A percentile compares a stretch with the other conserved stretches of the same genome.
Evolutionary conservation across 2,113 vertebrate species (phyloP).

Genomic region (Oryzias woworae): DNA sequence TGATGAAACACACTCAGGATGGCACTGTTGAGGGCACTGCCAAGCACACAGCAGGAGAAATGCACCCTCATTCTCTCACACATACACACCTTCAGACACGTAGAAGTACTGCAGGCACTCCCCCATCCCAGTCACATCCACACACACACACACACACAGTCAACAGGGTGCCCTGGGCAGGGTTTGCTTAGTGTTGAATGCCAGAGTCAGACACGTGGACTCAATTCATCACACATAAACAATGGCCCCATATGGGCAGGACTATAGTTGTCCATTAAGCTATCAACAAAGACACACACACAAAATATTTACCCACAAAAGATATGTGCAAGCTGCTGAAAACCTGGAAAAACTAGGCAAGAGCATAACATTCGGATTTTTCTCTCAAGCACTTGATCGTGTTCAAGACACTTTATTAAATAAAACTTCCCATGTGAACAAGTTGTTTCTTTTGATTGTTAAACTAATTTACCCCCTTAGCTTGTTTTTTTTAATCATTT

Average conservation of each 20-base stretch:
- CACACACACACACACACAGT: slow-evolving; percentile 59
- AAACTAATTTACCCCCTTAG: neutral
- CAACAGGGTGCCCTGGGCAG: slow-evolving; percentile 73
- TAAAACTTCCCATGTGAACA: no score
- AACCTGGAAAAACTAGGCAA: no score
- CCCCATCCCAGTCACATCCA: slow-evolving; percentile 12
- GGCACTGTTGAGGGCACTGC: slow-evolving; percentile 78
- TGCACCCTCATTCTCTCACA: slow-evolving; percentile 64
- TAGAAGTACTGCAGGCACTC: slow-evolving; percentile 21
- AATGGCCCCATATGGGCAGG: slow-evolving; percentile 69
- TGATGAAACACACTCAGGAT: slow-evolving; percentile 78
- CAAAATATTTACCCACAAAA: neutral
- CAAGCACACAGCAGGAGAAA: slow-evolving; percentile 78
- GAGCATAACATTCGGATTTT: no score
- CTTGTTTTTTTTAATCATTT: slow-evolving; percentile 6
- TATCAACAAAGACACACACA: slow-evolving; percentile 34
- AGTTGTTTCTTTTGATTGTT: neutral
- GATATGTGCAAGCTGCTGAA: no score
- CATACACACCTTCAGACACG: slow-evolving; percentile 23
- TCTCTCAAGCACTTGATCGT: no score
- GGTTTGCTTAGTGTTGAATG: slow-evolving; percentile 65
- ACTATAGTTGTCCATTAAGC: slow-evolving; percentile 59
- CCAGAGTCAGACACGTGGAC: slow-evolving; percentile 67
- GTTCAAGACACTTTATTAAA: no score
- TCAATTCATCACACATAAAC: slow-evolving; percentile 77